These are phyloP conservation scores for Palythoa grandis DNA, from an alignment of 92 coral and sea anemone species.

Conservation along the genomic window DNA sequence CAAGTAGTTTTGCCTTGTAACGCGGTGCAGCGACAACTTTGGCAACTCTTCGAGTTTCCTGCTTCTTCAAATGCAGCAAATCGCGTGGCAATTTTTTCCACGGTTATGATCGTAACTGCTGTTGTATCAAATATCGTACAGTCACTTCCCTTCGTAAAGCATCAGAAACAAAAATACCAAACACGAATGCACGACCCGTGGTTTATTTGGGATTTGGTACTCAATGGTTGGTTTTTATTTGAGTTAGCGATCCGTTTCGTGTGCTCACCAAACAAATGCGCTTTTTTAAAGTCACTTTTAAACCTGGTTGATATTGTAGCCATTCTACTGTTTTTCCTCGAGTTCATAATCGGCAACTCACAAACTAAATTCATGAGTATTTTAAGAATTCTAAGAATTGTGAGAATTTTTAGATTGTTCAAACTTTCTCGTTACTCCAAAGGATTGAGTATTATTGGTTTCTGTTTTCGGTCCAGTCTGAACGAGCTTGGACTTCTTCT, in stretches of 20 bases:
- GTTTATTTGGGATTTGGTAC: constrained; percentile 21
- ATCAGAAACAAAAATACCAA: background rate
- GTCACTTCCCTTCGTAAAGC: constrained; percentile 19
- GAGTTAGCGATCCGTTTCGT: constrained; percentile 45
- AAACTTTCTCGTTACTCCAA: constrained; percentile 52
- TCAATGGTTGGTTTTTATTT: constrained; percentile 32
- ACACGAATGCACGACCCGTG: constrained; percentile 17
- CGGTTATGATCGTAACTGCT: constrained; percentile 35
- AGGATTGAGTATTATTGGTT: constrained; percentile 55
- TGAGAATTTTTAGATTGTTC: constrained; percentile 49
- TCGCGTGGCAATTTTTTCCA: constrained; percentile 33
- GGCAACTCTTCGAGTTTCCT: constrained; percentile 55
- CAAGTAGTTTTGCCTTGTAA: constrained; percentile 44
- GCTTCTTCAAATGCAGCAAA: constrained; percentile 49
- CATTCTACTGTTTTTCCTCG: constrained; percentile 31
- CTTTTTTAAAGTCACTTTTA: constrained; percentile 43
- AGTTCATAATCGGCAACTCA: background rate
- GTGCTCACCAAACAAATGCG: constrained; percentile 47
- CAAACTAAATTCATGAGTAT: constrained; percentile 11
- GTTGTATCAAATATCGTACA: constrained; percentile 34
- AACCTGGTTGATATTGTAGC: constrained; percentile 56
- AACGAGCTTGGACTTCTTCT: constrained; percentile 51
- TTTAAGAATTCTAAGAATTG: constrained; percentile 40
- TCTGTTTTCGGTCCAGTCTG: constrained; percentile 47
- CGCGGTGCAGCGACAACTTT: constrained; percentile 34